Conservation (phyloP, 2,797 vertebrate genomes). For the Silurus lanzhouensis region DNA sequence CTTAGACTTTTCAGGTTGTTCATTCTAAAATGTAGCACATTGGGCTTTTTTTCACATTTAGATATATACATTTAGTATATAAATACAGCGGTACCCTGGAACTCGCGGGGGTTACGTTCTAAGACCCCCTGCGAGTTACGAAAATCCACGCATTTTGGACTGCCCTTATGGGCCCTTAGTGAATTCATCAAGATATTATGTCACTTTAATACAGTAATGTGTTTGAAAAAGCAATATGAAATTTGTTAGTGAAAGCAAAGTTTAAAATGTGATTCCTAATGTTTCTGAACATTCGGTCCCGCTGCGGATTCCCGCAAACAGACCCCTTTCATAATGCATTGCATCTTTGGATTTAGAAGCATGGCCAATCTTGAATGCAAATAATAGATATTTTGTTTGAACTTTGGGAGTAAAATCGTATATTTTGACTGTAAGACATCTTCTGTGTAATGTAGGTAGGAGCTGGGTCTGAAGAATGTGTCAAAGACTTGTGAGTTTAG, state of each 20-base stretch:
- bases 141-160: too few relatives aligned
- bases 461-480: conserved; percentile 50
- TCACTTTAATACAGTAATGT: too few relatives aligned
- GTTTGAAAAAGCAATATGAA: too few relatives aligned
- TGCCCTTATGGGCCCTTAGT: too few relatives aligned
- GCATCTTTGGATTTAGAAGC: background rate
- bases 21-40: background rate
- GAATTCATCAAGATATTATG: too few relatives aligned
- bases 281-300: too few relatives aligned
- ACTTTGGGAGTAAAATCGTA: conserved; percentile 23
- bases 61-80: background rate
- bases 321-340: background rate
- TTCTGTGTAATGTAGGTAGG: conserved; percentile 47
- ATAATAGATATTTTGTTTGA: conserved; percentile 13
- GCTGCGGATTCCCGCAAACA: background rate
- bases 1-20: conserved; percentile 5
- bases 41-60: background rate
- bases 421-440: conserved; percentile 30
- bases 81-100: too few relatives aligned
- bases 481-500: conserved; percentile 59
- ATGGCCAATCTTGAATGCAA: background rate
- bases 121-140: too few relatives aligned
- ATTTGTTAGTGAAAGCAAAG: too few relatives aligned
- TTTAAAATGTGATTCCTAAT: too few relatives aligned
- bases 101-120: too few relatives aligned